These are phyloP conservation scores for Plecotus auritus DNA, from an alignment of 2,113 vertebrate species.

Conservation along the genomic window DNA sequence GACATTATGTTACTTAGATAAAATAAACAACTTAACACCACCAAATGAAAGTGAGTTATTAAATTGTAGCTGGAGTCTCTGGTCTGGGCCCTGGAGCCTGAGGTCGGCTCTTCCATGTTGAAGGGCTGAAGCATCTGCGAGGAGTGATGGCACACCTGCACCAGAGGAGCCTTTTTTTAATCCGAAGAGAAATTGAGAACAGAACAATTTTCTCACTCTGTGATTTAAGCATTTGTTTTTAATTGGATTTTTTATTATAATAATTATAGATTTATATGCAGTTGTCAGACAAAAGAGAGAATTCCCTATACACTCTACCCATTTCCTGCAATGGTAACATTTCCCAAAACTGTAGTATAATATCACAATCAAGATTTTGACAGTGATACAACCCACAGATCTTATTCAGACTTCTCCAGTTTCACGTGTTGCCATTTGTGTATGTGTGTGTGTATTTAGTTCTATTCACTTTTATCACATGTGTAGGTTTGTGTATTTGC, in stretches of 20 bases:
- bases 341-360: background rate
- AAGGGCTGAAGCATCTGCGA: background rate
- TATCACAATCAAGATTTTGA: background rate
- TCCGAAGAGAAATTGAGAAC: background rate
- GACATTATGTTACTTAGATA: background rate
- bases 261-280: background rate
- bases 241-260: constrained; percentile 1
- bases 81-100: background rate
- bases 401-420: background rate
- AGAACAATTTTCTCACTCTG: background rate
- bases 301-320: background rate
- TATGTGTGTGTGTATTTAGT: background rate
- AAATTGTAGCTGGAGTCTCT: background rate
- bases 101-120: background rate
- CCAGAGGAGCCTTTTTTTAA: background rate
- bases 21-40: background rate
- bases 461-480: background rate
- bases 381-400: background rate
- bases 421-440: background rate
- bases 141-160: background rate
- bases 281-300: constrained; percentile 21
- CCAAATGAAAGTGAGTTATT: background rate
- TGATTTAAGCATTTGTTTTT: background rate
- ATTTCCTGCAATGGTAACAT: background rate
- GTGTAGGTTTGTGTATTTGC: background rate